Percentiles rank a stretch among this genome's conserved stretches.
These are phyloP conservation scores for Zele albiditarsus DNA, from an alignment of 2,888 invertebrate genomes.

Conservation along the genomic window DNA sequence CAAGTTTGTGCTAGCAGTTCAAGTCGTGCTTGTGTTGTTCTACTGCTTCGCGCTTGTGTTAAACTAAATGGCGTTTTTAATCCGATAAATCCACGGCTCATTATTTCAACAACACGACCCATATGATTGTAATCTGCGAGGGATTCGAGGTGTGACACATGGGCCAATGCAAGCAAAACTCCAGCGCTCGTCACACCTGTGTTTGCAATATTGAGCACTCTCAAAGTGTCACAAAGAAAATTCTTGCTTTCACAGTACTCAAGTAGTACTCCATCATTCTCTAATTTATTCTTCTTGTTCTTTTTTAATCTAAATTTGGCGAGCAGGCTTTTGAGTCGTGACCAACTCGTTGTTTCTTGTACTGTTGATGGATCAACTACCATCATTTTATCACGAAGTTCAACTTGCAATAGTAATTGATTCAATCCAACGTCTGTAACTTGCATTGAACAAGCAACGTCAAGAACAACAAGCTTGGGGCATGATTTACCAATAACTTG, in stretches of 20 bases:
- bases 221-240: conserved; percentile 68
- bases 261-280: conserved; percentile 60
- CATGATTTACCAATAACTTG: conserved; percentile 71
- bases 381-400: conserved; percentile 66
- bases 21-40: conserved; percentile 67
- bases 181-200: conserved; percentile 71
- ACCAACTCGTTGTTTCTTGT: conserved; percentile 65
- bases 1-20: conserved; percentile 70
- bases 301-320: conserved; percentile 58
- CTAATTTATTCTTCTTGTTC: conserved; percentile 58
- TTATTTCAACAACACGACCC: conserved; percentile 70
- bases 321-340: conserved; percentile 61
- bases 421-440: conserved; percentile 71
- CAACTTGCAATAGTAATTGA: conserved; percentile 69
- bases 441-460: conserved; percentile 72
- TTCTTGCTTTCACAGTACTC: conserved; percentile 70
- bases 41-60: conserved; percentile 66
- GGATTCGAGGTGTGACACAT: conserved; percentile 69
- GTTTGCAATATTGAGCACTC: conserved; percentile 70
- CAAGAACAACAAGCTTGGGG: conserved; percentile 67
- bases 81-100: conserved; percentile 62
- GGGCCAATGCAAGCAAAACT: conserved; percentile 68
- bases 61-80: conserved; percentile 66
- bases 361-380: conserved; percentile 16
- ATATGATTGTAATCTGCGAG: conserved; percentile 72